Conservation (phyloP, 1,140 invertebrate species). For the Hycleus phaleratus region DNA sequence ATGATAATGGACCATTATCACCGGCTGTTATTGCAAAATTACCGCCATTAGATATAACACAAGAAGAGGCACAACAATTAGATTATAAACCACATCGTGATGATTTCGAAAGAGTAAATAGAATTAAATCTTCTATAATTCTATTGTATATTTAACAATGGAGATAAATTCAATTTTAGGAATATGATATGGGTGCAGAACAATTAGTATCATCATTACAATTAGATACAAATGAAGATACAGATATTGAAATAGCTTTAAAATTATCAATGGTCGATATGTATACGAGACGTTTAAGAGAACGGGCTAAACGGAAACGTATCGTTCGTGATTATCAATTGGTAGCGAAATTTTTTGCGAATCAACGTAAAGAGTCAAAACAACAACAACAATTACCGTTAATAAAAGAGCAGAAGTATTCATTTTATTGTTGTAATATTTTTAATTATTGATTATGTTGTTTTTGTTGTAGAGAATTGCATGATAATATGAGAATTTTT, state of each 20-base stretch:
- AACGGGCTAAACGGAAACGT: conserved; percentile 78
- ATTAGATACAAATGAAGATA: conserved; percentile 64
- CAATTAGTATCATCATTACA: conserved; percentile 75
- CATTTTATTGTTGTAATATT: conserved; percentile 14
- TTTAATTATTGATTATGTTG: not conserved
- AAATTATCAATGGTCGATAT: conserved; percentile 81
- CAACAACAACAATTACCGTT: conserved; percentile 52
- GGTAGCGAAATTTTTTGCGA: conserved; percentile 70
- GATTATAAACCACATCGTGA: conserved; percentile 94
- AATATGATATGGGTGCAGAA: conserved; percentile 89
- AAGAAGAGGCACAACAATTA: conserved; percentile 78
- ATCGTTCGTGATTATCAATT: conserved; percentile 81
- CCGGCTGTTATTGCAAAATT: conserved; percentile 62
- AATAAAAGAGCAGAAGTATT: conserved; percentile 67
- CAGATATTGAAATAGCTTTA: conserved; percentile 77
- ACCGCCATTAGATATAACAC: conserved; percentile 68
- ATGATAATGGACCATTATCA: conserved; percentile 75
- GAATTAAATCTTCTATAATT: not conserved
- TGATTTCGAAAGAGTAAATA: conserved; percentile 82
- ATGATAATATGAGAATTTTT: conserved; percentile 74
- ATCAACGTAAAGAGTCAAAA: conserved; percentile 52
- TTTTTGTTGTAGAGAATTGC: conserved; percentile 53
- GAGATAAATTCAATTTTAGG: conserved; percentile 46
- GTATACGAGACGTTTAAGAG: conserved; percentile 75
- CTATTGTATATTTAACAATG: conserved; percentile 12